Conservation (phyloP, 2,113 vertebrate species). For the Lophotis ruficrista region DNA sequence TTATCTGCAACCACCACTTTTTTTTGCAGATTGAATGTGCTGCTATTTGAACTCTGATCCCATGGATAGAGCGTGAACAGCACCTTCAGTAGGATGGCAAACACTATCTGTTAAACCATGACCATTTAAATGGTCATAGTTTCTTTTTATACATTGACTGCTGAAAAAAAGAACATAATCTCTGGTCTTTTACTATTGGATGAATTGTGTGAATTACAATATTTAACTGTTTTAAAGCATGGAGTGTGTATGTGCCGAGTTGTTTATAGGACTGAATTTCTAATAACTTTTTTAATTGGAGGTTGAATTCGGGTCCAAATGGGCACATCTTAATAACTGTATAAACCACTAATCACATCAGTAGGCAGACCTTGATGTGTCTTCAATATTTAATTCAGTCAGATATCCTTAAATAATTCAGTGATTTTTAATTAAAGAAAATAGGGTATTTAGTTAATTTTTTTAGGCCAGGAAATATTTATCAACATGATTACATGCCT, state of each 20-base stretch:
- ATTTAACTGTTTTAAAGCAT: not conserved
- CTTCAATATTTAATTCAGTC: conserved; percentile 59
- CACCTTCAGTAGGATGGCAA: not conserved
- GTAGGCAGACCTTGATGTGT: conserved; percentile 24
- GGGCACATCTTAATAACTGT: conserved; percentile 5
- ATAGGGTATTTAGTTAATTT: conserved; percentile 32
- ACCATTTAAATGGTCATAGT: not conserved
- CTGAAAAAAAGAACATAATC: not conserved
- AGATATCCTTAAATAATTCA: conserved; percentile 61
- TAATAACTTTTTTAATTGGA: conserved; percentile 26
- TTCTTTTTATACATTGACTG: not conserved
- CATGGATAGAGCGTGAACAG: not conserved
- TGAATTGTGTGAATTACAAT: not conserved
- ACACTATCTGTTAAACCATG: not conserved
- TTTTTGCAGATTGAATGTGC: conserved; percentile 24
- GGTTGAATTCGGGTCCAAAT: conserved; percentile 6
- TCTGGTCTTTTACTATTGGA: not conserved
- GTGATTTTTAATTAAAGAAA: conserved; percentile 59
- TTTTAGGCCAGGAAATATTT: conserved; percentile 19
- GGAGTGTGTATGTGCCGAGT: not conserved
- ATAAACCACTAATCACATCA: conserved; percentile 14
- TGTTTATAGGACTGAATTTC: not conserved
- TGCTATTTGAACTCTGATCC: conserved; percentile 37
- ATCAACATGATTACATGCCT: not conserved
- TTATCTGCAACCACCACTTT: conserved; percentile 12